Evolutionary conservation across 2,113 vertebrate species (phyloP), one percentile per base, ranked within the genome.

Genomic region (Phaetusa simplex): DNA sequence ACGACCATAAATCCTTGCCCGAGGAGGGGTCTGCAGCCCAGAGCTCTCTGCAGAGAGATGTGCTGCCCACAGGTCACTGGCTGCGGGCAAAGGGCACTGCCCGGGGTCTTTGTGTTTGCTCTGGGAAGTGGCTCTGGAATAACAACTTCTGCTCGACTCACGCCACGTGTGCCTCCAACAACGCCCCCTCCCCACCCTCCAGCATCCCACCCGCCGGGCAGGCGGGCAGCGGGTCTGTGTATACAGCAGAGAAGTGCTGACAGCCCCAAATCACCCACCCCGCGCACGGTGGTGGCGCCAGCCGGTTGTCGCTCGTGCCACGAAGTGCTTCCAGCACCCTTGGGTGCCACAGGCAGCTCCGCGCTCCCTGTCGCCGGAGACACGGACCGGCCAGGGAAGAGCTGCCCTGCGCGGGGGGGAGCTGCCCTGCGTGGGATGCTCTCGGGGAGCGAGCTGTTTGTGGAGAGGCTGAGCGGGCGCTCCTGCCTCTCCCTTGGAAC

Each of bases 201-300:
- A 6, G 53, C 86, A 50, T 24, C 82, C 66, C 82, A 3, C 38
- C 43, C 3, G 8, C 43, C 5, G 1, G 18, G 62, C 56, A 14
- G 21, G 2, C 5, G 3, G 73, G 50, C 56, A 5, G 50, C 4
- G 0, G 17, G 5, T 5, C 73, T 21, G 11, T 0, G 2, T 9
- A 12, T 2, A 5, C 16, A 15, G 26, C 10, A 0, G 0, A 11
- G 43, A 23, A 6, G 19, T 1, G 64, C 9, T 11, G 55, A 66
- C 69, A 61, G 70, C 69, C 78, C 73, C 20, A 4, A 5, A 4
- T 5, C 8, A 8, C 36, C 40, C 42, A 2, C 3, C 36, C 53
- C 3, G 1, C 2, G 58, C 23, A 0, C 0, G 4, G 38, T 2
- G 32, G 12, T 1, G 2, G 40, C 5, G 6, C 12, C 66, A 11